Conservation (phyloP, 2,797 vertebrate genomes). For the Sparus aurata region DNA sequence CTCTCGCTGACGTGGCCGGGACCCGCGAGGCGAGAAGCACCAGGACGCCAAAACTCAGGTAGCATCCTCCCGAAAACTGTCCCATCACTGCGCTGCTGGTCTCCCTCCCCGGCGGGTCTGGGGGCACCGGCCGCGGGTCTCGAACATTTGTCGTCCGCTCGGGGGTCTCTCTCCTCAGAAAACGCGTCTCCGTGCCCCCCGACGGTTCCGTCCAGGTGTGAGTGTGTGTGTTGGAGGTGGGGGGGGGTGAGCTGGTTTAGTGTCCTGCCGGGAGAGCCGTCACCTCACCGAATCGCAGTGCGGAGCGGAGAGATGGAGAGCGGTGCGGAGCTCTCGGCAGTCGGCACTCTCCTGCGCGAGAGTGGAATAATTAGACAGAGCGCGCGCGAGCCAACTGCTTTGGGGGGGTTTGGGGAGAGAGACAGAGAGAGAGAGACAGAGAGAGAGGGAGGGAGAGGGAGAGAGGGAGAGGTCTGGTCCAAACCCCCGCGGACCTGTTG, state of each 20-base stretch:
- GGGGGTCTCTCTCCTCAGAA: conserved; percentile 10
- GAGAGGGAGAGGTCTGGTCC: conserved; percentile 9
- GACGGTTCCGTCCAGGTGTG: conserved; percentile 42
- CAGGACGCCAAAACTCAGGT: conserved; percentile 76
- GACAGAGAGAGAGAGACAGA: conserved; percentile 3
- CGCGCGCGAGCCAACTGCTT: conserved; percentile 49
- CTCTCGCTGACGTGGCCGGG: conserved; percentile 72
- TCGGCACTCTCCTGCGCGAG: conserved; percentile 60
- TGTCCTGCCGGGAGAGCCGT: conserved; percentile 51
- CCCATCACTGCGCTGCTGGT: conserved; percentile 81
- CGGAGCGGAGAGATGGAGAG: conserved; percentile 49
- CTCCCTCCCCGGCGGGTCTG: conserved; percentile 72
- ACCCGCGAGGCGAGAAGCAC: conserved; percentile 70
- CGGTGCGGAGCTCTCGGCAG: conserved; percentile 46
- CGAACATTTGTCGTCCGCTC: conserved; percentile 69
- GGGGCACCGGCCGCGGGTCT: conserved; percentile 70
- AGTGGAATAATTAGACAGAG: conserved; percentile 59
- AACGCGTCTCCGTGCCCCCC: conserved; percentile 51
- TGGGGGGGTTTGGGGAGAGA: conserved; percentile 8
- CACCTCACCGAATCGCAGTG: conserved; percentile 66
- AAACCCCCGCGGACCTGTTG: conserved; percentile 66
- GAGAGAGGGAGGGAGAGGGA: conserved; percentile 1
- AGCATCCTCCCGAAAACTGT: conserved; percentile 79
- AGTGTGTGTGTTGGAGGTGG: too few relatives aligned
- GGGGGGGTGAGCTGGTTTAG: background rate